Base-by-base conservation (phyloP, 2,113 vertebrate genomes). In the Theristicus caerulescens region DNA sequence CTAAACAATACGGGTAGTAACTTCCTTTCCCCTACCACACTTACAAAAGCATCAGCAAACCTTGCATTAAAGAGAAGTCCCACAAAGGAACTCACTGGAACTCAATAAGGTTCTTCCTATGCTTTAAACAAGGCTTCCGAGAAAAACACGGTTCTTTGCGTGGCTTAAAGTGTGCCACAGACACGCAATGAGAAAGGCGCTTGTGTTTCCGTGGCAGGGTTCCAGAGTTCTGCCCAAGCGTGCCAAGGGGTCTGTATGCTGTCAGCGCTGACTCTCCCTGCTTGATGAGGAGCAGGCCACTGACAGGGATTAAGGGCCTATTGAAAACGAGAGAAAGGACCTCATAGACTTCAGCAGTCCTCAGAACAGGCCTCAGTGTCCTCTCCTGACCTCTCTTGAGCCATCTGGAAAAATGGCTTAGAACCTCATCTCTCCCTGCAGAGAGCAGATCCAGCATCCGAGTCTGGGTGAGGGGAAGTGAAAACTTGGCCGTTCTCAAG, bases 291-390 rank as follows among this genome's bases (percentile, higher is more conserved):
- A 88, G 77, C 40, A 90, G 49, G n/a, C 73, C 66, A 19, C 34
- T 66, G 62, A 51, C 8, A 36, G 26, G 26, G 31, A 87, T 55
- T 61, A 66, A 76, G 52, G 27, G 58, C 62, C 74, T 58, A 94
- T 4, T 90, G 87, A 95, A 93, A 91, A 3, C 0, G 2, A 91
- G 61, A 91, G 62, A 96, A 94, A 93, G 61, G 42, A 76, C 57
- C 32, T 87, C 81, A 87, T 47, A 94, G 94, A 96, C 62, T 97
- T 86, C 61, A 90, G 54, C 58, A 82, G 78, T n/a, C 66, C 69
- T 72, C 57, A 58, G 64, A 95, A 79, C 21, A 76, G 52, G 65
- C 91, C 67, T 36, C n/a, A 82, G 55, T 64, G 67, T 96, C 96
- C 89, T 96, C 84, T 90, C 42, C 87, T 86, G 82, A 89, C 87